Base-by-base conservation (phyloP, 2,797 vertebrate species). In the Etheostoma nigrum region DNA sequence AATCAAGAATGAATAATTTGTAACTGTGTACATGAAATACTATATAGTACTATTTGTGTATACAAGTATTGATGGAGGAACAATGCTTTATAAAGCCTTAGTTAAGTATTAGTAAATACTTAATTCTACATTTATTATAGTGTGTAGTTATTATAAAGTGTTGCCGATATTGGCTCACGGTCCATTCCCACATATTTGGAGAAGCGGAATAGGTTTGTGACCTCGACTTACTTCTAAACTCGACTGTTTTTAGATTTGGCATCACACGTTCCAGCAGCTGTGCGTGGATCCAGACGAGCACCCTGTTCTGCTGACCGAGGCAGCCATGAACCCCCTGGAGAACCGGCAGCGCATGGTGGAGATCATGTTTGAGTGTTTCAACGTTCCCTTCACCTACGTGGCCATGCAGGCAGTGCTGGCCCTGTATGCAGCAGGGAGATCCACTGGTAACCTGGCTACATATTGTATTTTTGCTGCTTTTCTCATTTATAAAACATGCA, bases 331-430 rank as follows among this genome's bases (percentile, higher is more conserved):
- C 74, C 92, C 94, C 0, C 8, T 51, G 45, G 75, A 88, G 66
- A 95, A 94, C 90, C 91, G 94, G 0, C 90, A 92, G 80, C 92
- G 89, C 11, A 88, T 85, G 79, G 86, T 95, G 80, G 92, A 96
- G 91, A 79, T 95, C 65, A 94, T 96, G 95, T 96, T 96, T 4
- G 95, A 96, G 76, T 51, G 57, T 44, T 95, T 96, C 73, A 65
- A 44, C 0, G 94, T 95, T 47, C 95, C 95, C 0, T 89, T 90
- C 47, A 79, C 88, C 11, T 96, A 94, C 1, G 91, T 95, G 67
- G 95, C 95, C 51, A 88, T 95, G 91, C 95, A 96, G 90, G 91
- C 95, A 0, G 94, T 95, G 47, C 88, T 96, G 72, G 94, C 94
- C 0, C 93, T 96, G 1, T 95, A 95, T 0, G 89, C 94, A 6